Base-by-base conservation (phyloP, 2,888 invertebrate species). In the Bugulina stolonifera region DNA sequence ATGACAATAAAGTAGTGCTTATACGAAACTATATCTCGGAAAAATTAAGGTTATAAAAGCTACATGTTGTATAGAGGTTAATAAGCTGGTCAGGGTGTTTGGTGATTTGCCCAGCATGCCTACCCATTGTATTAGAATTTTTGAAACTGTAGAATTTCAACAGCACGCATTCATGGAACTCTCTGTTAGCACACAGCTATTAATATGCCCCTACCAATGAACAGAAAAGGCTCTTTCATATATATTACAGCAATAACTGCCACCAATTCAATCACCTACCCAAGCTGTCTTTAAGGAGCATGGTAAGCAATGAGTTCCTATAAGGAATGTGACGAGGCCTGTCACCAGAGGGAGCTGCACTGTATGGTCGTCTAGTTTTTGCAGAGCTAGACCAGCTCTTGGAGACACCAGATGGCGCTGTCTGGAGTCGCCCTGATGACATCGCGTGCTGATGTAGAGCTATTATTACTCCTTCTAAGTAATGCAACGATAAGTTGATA, bases 401-500 rank as follows among this genome's bases (percentile, higher is more conserved):
- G n/a, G 64, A 64, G 34, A 64, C 64, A 32, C 64, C 64, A 34
- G 32, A 14, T 2, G 64, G 64, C 2, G 64, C 64, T n/a, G 64
- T 64, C 18, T 34, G 27, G 3, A 64, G 27, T 32, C 64, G 2
- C 14, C 25, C 64, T 14, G 64, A 64, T 10, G 64, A 3, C 32
- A 23, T 23, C 27, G 76, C 72, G 23, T 79, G 79, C 22, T 77
- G 76, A 72, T 82, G 82, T 64, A 82, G 76, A 25, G 81, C 79
- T 22, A 81, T 79, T 72, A 82, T 82, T 69, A 82, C 82, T 5
- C 78, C 76, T 74, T 82, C 82, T 35, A 82, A 76, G 74, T 81
- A 77, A 73, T 82, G 81, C 27, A 82, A 76, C n/a, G 82, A 82
- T 71, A 82, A 76, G 75, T 82, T 82, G 75, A 82, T 82, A 72